Conservation (phyloP, 2,113 vertebrate species). For the Rhabdornis inornatus region DNA sequence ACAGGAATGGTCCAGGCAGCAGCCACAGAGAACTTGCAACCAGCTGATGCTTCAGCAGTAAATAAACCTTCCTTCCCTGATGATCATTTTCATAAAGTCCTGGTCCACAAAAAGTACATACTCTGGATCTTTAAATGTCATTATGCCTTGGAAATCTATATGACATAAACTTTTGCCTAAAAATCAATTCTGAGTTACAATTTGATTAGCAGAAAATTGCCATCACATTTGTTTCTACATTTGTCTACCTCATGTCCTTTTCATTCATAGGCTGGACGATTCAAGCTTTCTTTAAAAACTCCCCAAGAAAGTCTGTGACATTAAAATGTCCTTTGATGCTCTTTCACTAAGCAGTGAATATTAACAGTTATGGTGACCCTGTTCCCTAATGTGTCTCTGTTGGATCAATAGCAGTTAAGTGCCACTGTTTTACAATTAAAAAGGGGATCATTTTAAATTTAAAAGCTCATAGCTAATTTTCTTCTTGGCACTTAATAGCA, state of each 20-base stretch:
- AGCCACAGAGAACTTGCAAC: not conserved
- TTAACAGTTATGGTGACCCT: slow-evolving; percentile 98
- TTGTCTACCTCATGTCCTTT: slow-evolving; percentile 96
- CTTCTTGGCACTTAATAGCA: slow-evolving; percentile 80
- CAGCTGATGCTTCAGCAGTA: slow-evolving; percentile 2
- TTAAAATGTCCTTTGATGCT: slow-evolving; percentile 99
- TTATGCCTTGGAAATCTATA: slow-evolving; percentile 83
- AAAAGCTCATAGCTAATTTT: slow-evolving; percentile 84
- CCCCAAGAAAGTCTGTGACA: slow-evolving; percentile 97
- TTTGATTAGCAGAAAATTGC: slow-evolving; percentile 97
- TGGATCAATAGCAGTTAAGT: slow-evolving; percentile 99
- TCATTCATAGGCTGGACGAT: slow-evolving; percentile 90
- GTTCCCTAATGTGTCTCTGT: slow-evolving; percentile 94
- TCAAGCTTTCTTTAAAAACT: slow-evolving; percentile 92
- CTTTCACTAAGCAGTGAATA: slow-evolving; percentile 96
- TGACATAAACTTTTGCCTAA: slow-evolving; percentile 82
- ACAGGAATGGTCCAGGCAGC: not conserved
- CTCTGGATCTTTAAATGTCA: slow-evolving; percentile 86
- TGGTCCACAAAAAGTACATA: slow-evolving; percentile 68
- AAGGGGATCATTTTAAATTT: slow-evolving; percentile 84
- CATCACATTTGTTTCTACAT: slow-evolving; percentile 91
- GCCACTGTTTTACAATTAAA: slow-evolving; percentile 99
- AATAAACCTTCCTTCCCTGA: slow-evolving; percentile 55
- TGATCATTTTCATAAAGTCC: slow-evolving; percentile 17
- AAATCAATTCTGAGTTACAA: slow-evolving; percentile 91